phyloP scores from a whole-genome alignment of 2,797 vertebrate genomes.

The Antennarius maculatus region DNA sequence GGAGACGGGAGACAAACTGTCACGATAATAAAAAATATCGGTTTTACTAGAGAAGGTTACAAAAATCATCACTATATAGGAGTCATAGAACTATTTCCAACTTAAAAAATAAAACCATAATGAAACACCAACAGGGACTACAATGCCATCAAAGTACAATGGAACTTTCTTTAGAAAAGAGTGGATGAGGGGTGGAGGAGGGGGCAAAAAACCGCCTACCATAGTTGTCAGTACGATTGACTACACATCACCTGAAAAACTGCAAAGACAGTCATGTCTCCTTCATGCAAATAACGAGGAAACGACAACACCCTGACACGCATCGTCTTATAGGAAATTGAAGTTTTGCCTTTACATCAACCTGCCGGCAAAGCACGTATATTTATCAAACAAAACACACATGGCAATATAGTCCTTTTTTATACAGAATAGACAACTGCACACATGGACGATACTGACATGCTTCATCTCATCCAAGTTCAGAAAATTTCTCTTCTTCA shows the following conservation, averaged over 20 bases:
- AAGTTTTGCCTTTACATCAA: constrained; percentile 76
- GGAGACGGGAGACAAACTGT: constrained; percentile 87
- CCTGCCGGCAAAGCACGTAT: constrained; percentile 78
- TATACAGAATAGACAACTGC: constrained; percentile 81
- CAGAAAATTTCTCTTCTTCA: constrained; percentile 58
- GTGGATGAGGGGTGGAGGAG: constrained; percentile 45
- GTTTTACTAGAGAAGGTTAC: constrained; percentile 99
- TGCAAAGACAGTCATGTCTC: constrained; percentile 86
- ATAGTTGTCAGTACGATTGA: constrained; percentile 92
- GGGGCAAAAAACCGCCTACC: constrained; percentile 87
- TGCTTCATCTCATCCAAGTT: constrained; percentile 79
- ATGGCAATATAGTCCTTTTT: constrained; percentile 82
- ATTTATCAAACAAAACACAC: constrained; percentile 84
- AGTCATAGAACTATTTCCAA: constrained; percentile 84
- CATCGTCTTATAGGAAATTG: constrained; percentile 74
- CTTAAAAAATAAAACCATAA: constrained; percentile 82
- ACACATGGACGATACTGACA: constrained; percentile 85
- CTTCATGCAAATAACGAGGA: constrained; percentile 97
- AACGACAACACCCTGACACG: constrained; percentile 88
- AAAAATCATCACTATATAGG: constrained; percentile 92
- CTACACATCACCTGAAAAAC: constrained; percentile 96
- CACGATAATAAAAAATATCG: constrained; percentile 99
- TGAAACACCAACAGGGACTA: constrained; percentile 85
- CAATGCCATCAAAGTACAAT: constrained; percentile 85
- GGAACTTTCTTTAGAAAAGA: constrained; percentile 80